Percentiles rank a stretch among this genome's conserved stretches.
Conservation (phyloP, 30 jellyfish, hydroid and myxozoan species). For the Phacellophora camtschatica region DNA sequence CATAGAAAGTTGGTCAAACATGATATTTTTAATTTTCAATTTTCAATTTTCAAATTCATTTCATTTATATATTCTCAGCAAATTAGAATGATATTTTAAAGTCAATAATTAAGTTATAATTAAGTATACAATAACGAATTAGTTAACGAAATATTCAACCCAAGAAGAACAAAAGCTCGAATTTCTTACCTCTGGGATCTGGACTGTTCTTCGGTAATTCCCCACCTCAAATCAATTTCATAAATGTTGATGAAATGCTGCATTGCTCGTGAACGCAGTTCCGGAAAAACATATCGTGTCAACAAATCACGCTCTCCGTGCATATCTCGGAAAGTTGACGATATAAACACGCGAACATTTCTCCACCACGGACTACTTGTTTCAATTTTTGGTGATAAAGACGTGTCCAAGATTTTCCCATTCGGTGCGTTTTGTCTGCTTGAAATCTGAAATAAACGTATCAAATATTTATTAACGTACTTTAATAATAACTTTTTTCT, state of each 20-base stretch:
- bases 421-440: background rate
- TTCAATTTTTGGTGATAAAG: conserved; percentile 28
- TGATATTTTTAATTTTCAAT: too few relatives aligned
- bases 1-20: too few relatives aligned
- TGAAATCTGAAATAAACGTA: background rate
- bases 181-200: conserved; percentile 66
- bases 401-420: background rate
- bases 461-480: too few relatives aligned
- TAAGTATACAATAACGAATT: background rate
- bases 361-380: conserved; percentile 70
- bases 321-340: conserved; percentile 96
- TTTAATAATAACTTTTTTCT: too few relatives aligned
- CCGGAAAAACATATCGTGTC: conserved; percentile 88
- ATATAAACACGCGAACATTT: conserved; percentile 85
- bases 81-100: too few relatives aligned
- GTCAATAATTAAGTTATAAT: too few relatives aligned
- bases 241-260: conserved; percentile 73
- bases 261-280: conserved; percentile 82
- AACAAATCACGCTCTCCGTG: conserved; percentile 97
- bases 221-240: conserved; percentile 97
- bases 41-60: too few relatives aligned
- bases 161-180: background rate
- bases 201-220: conserved; percentile 90
- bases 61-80: too few relatives aligned
- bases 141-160: background rate